These are phyloP conservation scores for Penelope pileata DNA, from an alignment of 2,113 vertebrate genomes.

Conservation along the genomic window DNA sequence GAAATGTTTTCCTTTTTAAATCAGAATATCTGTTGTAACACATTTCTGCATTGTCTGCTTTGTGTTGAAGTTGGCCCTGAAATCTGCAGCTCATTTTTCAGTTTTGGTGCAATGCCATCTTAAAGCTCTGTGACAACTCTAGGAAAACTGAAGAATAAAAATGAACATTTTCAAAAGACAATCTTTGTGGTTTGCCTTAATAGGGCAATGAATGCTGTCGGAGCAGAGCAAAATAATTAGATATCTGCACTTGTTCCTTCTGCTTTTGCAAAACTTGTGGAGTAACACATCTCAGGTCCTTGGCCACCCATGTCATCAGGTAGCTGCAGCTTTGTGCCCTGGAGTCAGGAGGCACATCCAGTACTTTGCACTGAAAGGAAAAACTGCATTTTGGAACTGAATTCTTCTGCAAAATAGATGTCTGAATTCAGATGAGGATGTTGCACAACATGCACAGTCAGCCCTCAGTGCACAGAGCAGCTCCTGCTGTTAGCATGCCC, in stretches of 20 bases:
- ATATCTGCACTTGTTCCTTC: rapidly evolving
- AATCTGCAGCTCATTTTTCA: not conserved
- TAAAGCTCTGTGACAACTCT: not conserved
- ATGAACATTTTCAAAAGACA: not conserved
- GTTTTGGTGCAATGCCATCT: not conserved
- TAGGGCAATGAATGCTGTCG: not conserved
- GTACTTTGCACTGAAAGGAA: not conserved
- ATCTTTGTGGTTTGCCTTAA: not conserved
- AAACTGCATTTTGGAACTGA: not conserved
- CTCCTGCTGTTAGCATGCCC: not conserved
- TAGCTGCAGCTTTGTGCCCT: not conserved
- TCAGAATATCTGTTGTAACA: not conserved
- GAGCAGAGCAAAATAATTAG: not conserved
- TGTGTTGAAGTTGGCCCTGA: not conserved
- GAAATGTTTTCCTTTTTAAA: not conserved
- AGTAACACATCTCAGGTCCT: not conserved
- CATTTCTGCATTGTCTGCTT: not conserved
- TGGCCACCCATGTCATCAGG: rapidly evolving
- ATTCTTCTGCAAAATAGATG: not conserved
- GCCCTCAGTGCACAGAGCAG: not conserved
- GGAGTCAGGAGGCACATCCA: rapidly evolving
- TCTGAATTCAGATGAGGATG: not conserved
- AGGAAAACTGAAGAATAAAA: not conserved
- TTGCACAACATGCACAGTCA: not conserved
- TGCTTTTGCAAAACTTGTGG: not conserved